Conservation (phyloP, 2,113 vertebrate genomes). For the Saimiri boliviensis region DNA sequence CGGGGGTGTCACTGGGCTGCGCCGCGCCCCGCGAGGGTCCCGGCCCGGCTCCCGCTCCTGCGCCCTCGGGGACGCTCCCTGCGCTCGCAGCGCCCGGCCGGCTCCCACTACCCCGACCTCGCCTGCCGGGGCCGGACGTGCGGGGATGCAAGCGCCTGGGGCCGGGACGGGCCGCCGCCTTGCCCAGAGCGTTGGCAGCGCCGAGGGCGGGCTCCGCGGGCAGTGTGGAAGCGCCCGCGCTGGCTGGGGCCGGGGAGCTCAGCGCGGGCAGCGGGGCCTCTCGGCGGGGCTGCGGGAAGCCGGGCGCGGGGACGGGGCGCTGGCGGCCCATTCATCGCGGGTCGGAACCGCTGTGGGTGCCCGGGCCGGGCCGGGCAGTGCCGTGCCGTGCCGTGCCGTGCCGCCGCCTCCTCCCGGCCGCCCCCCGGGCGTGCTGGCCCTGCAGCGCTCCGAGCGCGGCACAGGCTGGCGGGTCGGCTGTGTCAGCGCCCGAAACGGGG, state of each 20-base stretch:
- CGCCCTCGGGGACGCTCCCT: not conserved
- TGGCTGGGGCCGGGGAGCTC: not conserved
- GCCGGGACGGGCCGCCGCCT: not conserved
- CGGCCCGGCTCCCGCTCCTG: not conserved
- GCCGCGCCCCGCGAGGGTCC: not conserved
- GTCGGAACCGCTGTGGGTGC: not conserved
- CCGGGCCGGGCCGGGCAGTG: accelerated
- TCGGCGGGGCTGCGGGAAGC: no score
- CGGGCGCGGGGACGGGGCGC: no score
- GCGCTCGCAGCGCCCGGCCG: no score
- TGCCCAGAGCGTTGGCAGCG: not conserved
- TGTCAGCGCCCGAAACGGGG: not conserved
- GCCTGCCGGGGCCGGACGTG: not conserved
- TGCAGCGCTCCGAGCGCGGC: not conserved
- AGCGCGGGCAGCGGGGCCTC: not conserved
- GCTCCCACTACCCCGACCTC: not conserved
- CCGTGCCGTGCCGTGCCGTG: no score
- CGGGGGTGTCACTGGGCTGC: not conserved
- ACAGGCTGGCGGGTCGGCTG: not conserved
- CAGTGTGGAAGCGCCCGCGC: not conserved
- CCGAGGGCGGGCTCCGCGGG: not conserved
- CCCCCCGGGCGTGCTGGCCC: not conserved
- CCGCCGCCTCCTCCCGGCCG: not conserved
- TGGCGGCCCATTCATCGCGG: constrained; percentile 57
- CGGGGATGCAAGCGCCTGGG: not conserved